phyloP scores from a whole-genome alignment of 2,888 invertebrate species.

The Himalopsyche anomala region DNA sequence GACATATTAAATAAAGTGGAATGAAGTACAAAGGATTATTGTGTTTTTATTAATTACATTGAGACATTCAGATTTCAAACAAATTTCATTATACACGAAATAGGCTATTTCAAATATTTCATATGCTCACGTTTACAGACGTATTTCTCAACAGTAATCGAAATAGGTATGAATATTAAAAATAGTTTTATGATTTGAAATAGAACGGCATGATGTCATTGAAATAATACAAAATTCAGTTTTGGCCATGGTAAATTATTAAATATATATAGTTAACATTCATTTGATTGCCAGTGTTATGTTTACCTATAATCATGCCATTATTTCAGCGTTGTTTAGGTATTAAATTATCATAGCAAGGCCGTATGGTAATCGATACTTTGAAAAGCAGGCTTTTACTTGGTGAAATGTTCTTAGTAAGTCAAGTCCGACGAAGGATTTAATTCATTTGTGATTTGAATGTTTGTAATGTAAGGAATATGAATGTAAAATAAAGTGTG shows the following conservation, averaged over 20 bases:
- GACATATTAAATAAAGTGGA: no score
- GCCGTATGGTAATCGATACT: slow-evolving; percentile 1
- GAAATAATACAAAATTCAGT: background rate
- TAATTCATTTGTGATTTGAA: background rate
- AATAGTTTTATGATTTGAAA: background rate
- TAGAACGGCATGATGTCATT: background rate
- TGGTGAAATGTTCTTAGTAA: background rate
- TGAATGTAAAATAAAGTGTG: background rate
- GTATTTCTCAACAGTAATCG: no score
- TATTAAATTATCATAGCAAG: background rate
- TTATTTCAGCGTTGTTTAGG: background rate
- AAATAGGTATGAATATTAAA: background rate
- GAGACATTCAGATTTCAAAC: no score
- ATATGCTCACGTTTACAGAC: no score
- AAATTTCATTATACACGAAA: no score
- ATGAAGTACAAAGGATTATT: no score
- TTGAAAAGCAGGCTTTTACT: background rate
- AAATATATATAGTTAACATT: slow-evolving; percentile 4
- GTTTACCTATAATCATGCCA: no score
- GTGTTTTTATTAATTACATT: no score
- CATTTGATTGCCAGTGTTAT: background rate
- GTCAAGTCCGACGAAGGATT: no score
- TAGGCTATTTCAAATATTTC: no score
- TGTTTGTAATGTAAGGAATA: background rate
- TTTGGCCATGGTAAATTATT: background rate